Conservation (phyloP, 2,797 vertebrate genomes). For the Danio jaintianensis region DNA sequence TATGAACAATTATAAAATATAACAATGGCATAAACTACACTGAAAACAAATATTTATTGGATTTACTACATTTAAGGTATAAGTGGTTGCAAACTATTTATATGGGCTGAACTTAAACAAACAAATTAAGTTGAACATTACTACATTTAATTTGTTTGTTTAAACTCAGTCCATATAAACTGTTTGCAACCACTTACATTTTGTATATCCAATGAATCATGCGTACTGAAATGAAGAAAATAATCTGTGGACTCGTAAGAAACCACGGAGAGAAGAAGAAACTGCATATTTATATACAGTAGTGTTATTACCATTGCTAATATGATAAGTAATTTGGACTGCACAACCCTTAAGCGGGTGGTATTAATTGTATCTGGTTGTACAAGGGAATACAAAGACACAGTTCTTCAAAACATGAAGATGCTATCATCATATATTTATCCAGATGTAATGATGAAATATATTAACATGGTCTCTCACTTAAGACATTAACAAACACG, state of each 20-base stretch:
- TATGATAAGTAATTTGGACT: not conserved
- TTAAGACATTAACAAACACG: not conserved
- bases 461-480: not conserved
- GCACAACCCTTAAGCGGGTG: not conserved
- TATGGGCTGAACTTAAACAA: no score
- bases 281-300: not conserved
- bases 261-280: not conserved
- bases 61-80: no score
- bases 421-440: not conserved
- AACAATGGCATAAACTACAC: not conserved
- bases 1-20: not conserved
- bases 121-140: no score
- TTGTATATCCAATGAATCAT: no score
- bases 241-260: not conserved
- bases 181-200: no score
- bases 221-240: no score
- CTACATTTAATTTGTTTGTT: no score
- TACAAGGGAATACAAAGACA: not conserved
- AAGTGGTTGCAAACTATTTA: no score
- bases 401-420: not conserved
- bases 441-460: not conserved
- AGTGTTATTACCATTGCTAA: not conserved
- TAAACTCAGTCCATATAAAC: no score
- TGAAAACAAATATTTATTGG: no score
- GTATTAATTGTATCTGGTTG: not conserved